These are phyloP conservation scores for Fissipunctia ypsillon DNA, from an alignment of 2,888 invertebrate genomes.

Conservation along the genomic window DNA sequence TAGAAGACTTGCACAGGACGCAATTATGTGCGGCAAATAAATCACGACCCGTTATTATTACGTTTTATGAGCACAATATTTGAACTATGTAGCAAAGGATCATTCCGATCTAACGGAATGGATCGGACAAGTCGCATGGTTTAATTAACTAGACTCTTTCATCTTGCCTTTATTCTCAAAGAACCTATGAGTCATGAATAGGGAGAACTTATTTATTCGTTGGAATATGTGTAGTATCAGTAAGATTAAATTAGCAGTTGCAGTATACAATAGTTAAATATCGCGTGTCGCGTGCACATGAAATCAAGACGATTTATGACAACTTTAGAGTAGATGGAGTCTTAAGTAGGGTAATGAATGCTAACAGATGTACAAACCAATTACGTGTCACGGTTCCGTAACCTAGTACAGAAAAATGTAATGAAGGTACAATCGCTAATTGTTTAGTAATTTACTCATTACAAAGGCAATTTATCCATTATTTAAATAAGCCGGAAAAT, in stretches of 20 bases:
- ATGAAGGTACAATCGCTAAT: slow-evolving; percentile 17
- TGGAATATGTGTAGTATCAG: too few species aligned
- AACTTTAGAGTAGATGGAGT: slow-evolving; percentile 32
- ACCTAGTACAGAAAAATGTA: slow-evolving; percentile 48
- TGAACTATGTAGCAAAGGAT: slow-evolving; percentile 18
- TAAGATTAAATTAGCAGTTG: slow-evolving; percentile 8
- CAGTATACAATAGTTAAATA: background rate
- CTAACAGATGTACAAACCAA: slow-evolving; percentile 41
- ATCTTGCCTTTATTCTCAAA: slow-evolving; percentile 18
- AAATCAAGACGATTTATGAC: slow-evolving; percentile 20
- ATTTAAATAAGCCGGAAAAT: slow-evolving; percentile 23
- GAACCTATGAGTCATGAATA: slow-evolving; percentile 11
- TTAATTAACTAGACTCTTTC: slow-evolving; percentile 30
- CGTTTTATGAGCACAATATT: slow-evolving; percentile 15
- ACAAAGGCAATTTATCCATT: slow-evolving; percentile 22
- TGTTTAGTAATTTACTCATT: slow-evolving; percentile 31
- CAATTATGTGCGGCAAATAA: slow-evolving; percentile 38
- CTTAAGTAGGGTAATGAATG: slow-evolving; percentile 47
- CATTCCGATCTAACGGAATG: slow-evolving; percentile 13
- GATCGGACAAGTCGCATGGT: slow-evolving; percentile 12
- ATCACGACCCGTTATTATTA: slow-evolving; percentile 18
- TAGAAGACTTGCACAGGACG: slow-evolving; percentile 42
- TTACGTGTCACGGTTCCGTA: slow-evolving; percentile 52
- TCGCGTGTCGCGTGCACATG: slow-evolving; percentile 17
- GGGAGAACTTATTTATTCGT: background rate